Base-by-base conservation (phyloP, 2,797 vertebrate genomes). In the Rhyacichthys aspro region DNA sequence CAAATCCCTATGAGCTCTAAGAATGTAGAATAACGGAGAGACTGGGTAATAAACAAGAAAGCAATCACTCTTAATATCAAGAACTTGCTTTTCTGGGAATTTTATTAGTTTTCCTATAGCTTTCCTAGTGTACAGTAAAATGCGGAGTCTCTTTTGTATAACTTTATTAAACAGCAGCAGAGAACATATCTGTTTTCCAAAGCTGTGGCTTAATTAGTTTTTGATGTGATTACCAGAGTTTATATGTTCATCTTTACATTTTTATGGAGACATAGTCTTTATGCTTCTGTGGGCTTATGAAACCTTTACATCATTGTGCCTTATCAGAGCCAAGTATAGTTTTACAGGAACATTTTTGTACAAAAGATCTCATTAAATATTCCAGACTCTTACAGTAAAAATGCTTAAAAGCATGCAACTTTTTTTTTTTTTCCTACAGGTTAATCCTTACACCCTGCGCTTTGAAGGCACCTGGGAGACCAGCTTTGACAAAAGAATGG, bases 391-490 rank as follows among this genome's bases (percentile, higher is more conserved):
- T 16, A 46, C 7, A 18, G 10, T 5, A 16, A 38, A 19, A 2
- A 32, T 2, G 11, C n/a, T n/a, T n/a, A n/a, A n/a, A n/a, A n/a
- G n/a, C 48, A 2, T 50, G 33, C 11, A 48, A 34, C 5, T 11
- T 37, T 36, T 59, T 18, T 37, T 52, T 68, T 37, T 67, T 14
- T 28, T 11, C 16, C 43, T 2, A 3, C 59, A 94, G 87, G 95
- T 98, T 38, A 98, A 98, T 79, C 96, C 96, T 0, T 98, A 98
- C 88, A 98, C 96, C 0, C 87, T 98, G 36, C 95, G 96, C 9
- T 96, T 98, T 5, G 96, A 98, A 80, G 95, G 95, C 57, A 98
- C 96, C 0, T 98, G 96, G 96, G 95, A 97, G 63, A 98, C 96
- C 0, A 94, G 88, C 66, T 98, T 97, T 3, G 96, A 97, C 83